Evolutionary conservation across 2,113 vertebrate genomes (phyloP).

Genomic region (Butorides virescens): DNA sequence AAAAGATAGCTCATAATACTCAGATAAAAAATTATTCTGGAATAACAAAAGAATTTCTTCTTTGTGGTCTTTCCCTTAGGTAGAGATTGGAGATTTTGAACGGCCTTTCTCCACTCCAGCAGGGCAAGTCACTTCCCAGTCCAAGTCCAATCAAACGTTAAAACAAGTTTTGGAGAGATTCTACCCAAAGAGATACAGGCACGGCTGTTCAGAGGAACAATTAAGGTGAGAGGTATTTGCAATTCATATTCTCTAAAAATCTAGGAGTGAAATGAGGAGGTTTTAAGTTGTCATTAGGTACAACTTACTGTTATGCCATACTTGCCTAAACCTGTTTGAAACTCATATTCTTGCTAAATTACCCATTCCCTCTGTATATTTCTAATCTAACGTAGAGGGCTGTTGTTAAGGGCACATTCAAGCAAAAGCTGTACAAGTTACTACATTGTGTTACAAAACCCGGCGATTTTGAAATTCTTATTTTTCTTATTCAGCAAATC

Average conservation of each 20-base stretch:
- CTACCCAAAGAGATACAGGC: conserved; percentile 92
- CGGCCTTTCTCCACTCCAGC: conserved; percentile 84
- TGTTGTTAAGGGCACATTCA: neutral
- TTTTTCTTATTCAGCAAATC: neutral
- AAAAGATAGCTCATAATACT: neutral
- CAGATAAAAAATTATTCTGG: neutral
- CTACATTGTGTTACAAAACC: neutral
- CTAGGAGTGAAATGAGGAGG: neutral
- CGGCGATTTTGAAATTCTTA: neutral
- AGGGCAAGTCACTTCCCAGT: conserved; percentile 77
- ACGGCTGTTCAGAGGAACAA: conserved; percentile 86
- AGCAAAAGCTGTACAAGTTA: neutral
- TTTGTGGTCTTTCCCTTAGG: conserved; percentile 66
- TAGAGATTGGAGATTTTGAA: conserved; percentile 95
- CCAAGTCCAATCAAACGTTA: conserved; percentile 88
- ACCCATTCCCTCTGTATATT: neutral
- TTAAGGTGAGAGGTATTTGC: conserved; percentile 78
- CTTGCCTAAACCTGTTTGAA: neutral
- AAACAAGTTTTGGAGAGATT: conserved; percentile 93
- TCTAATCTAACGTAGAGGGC: neutral
- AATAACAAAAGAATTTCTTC: neutral
- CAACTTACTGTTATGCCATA: neutral
- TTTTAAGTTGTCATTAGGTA: neutral
- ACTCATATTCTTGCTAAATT: neutral
- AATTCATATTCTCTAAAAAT: neutral